Percentiles rank a stretch among this genome's conserved stretches.
phyloP scores from a whole-genome alignment of 2,888 invertebrate species.

The Spodoptera exigua region DNA sequence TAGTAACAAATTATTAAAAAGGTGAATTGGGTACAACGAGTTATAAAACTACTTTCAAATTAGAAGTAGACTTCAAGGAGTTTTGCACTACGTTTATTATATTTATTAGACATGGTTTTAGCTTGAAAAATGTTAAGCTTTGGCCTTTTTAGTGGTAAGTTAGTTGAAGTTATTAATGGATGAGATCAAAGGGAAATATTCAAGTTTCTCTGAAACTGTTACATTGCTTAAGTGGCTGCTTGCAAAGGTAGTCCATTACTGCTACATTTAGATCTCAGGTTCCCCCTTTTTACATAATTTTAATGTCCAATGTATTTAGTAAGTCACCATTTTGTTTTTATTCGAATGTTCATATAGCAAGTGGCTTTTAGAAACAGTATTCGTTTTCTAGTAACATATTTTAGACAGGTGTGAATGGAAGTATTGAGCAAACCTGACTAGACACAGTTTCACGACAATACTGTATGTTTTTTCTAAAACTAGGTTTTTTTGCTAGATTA shows the following conservation, averaged over 20 bases:
- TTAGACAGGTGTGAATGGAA: too few species aligned
- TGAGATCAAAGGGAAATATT: slow-evolving; percentile 16
- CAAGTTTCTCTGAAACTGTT: slow-evolving; percentile 3
- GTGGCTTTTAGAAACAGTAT: too few species aligned
- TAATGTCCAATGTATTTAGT: too few species aligned
- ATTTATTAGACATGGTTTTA: background rate
- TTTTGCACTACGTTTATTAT: slow-evolving; percentile 24
- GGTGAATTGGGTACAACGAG: slow-evolving; percentile 40
- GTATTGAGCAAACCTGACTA: too few species aligned
- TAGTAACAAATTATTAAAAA: background rate
- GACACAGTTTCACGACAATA: too few species aligned
- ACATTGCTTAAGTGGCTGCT: background rate
- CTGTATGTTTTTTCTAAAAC: too few species aligned
- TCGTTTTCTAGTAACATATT: too few species aligned
- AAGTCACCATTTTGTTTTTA: background rate
- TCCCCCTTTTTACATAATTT: background rate
- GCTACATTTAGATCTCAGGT: background rate
- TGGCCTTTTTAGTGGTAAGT: background rate
- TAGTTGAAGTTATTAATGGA: background rate
- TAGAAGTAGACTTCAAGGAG: slow-evolving; percentile 38
- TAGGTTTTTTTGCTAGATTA: too few species aligned
- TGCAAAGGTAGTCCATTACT: background rate
- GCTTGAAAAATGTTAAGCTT: slow-evolving; percentile 15
- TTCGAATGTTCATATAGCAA: too few species aligned
- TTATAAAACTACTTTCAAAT: slow-evolving; percentile 41